These are phyloP conservation scores for Megalonaias nervosa DNA, from an alignment of 1,140 invertebrate species.

Conservation along the genomic window DNA sequence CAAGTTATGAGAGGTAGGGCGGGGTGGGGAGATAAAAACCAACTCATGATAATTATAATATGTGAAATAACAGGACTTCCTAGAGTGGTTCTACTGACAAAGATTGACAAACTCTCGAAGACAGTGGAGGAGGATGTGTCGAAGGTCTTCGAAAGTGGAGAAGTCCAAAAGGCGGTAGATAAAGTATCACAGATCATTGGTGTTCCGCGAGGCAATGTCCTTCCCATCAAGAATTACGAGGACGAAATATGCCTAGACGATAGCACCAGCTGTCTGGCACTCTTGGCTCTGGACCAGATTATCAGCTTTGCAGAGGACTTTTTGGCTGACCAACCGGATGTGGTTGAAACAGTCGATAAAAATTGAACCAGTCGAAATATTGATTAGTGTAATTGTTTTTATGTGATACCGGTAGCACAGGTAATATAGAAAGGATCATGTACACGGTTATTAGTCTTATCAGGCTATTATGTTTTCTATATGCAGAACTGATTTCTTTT, in stretches of 20 bases:
- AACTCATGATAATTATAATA: too few relatives aligned
- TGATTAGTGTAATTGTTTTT: too few relatives aligned
- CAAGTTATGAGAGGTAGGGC: too few relatives aligned
- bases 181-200: slow-evolving; percentile 29
- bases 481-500: too few relatives aligned
- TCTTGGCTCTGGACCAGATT: slow-evolving; percentile 15
- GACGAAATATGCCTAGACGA: slow-evolving; percentile 24
- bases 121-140: slow-evolving; percentile 9
- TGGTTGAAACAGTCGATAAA: too few relatives aligned
- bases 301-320: slow-evolving; percentile 30
- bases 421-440: too few relatives aligned
- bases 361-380: too few relatives aligned
- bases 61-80: slow-evolving; percentile 22
- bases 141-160: slow-evolving; percentile 18
- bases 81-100: slow-evolving; percentile 29
- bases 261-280: slow-evolving; percentile 14
- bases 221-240: slow-evolving; percentile 34
- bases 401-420: too few relatives aligned
- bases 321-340: slow-evolving; percentile 11
- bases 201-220: slow-evolving; percentile 26
- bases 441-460: too few relatives aligned
- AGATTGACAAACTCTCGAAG: slow-evolving; percentile 29
- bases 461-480: too few relatives aligned
- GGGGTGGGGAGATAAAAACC: too few relatives aligned
- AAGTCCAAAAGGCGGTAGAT: slow-evolving; percentile 18